Percentiles rank a stretch among this genome's conserved stretches.
These are phyloP conservation scores for Cantharis rufa DNA, from an alignment of 2,888 invertebrate species.

Conservation along the genomic window DNA sequence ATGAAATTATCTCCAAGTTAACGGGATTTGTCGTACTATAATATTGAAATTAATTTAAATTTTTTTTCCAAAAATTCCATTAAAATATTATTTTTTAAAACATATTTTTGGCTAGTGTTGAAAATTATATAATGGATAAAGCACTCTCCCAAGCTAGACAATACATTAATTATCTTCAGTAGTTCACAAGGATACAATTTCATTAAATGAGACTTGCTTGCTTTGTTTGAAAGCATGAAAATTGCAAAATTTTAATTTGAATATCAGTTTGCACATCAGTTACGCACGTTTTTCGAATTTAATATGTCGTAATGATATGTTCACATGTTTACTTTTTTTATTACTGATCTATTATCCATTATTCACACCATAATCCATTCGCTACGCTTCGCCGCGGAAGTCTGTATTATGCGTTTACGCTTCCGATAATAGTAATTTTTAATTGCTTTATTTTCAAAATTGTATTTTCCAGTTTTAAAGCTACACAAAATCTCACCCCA, in stretches of 20 bases:
- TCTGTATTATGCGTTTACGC: neutral
- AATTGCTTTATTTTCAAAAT: neutral
- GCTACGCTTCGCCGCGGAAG: neutral
- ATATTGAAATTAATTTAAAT: neutral
- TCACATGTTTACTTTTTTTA: neutral
- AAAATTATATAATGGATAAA: slow-evolving; percentile 17
- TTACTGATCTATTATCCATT: neutral
- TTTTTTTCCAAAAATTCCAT: neutral
- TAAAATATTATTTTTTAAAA: neutral
- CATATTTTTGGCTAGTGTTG: neutral
- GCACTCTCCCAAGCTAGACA: slow-evolving; percentile 22
- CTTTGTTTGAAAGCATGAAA: slow-evolving; percentile 6
- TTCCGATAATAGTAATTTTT: neutral
- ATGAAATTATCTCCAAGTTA: neutral
- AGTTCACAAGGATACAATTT: slow-evolving; percentile 22
- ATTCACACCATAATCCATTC: neutral
- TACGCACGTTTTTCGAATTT: neutral
- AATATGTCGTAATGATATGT: neutral
- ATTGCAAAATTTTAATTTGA: neutral
- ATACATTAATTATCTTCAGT: slow-evolving; percentile 19
- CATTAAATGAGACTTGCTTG: slow-evolving; percentile 12
- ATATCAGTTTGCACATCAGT: neutral
- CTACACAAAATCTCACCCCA: no score
- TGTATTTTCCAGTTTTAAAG: no score
- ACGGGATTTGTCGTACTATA: neutral